Conservation (phyloP, 2,888 invertebrate genomes). For the Labia minor region DNA sequence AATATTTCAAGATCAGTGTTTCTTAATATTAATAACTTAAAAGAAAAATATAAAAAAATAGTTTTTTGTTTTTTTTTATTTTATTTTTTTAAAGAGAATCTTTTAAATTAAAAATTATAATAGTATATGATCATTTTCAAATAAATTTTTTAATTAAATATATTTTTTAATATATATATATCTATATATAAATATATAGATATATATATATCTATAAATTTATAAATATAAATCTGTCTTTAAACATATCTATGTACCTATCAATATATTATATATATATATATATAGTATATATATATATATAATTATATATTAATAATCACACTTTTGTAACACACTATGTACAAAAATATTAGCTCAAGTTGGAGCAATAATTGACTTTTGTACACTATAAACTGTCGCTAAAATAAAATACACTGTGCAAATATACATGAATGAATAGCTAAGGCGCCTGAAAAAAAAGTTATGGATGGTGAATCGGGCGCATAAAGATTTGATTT, state of each 20-base stretch:
- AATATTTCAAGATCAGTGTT: neutral
- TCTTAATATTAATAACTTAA: conserved; percentile 13
- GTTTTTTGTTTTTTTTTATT: neutral
- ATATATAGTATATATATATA: no score
- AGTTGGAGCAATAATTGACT: conserved; percentile 42
- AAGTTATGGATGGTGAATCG: neutral
- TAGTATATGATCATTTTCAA: conserved; percentile 20
- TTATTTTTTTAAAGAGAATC: conserved; percentile 17
- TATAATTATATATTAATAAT: conserved; percentile 36
- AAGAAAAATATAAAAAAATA: neutral
- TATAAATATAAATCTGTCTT: conserved; percentile 26
- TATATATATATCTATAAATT: no score
- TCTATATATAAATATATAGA: conserved; percentile 28
- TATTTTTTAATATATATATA: neutral
- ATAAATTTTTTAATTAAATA: conserved; percentile 24
- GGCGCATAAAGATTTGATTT: neutral
- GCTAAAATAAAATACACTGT: conserved; percentile 27
- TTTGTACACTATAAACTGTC: conserved; percentile 37
- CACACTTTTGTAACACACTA: conserved; percentile 39
- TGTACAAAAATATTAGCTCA: conserved; percentile 46
- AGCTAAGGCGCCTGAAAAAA: neutral
- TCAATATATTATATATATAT: conserved; percentile 28
- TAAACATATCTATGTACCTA: conserved; percentile 23
- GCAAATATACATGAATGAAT: conserved; percentile 29
- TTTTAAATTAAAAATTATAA: conserved; percentile 20